Evolutionary conservation across 2,797 vertebrate species (phyloP), one percentile per base, ranked within the genome.

Genomic region (Acanthopagrus latus): DNA sequence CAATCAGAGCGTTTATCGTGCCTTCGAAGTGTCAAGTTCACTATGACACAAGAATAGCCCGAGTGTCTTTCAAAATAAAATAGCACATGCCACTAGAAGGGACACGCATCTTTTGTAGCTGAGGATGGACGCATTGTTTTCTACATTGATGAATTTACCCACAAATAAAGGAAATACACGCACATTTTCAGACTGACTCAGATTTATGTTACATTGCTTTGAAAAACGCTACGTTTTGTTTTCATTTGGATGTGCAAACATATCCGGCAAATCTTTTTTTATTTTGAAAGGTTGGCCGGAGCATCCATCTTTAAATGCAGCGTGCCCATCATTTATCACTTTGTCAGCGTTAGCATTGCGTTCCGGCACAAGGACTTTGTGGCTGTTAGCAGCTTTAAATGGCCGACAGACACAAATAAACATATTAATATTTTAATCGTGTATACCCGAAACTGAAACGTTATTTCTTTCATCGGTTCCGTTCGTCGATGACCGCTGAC

Each of bases 221-320:
- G 25, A 27, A 48, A 64, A 64, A n/a, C 6, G 5, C 1, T 50
- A 50, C 10, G 41, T 43, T 43, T 33, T 33, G 33, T 33, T 33
- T 33, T 33, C 33, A 33, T 33, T 33, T 33, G 33, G 41, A 11
- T 3, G 11, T 44, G 33, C 7, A 18, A 20, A 11, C 2, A n/a
- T 47, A 8, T 12, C 14, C 2, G 2, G 20, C 4, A 5, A 27
- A 13, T 27, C 25, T 0, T 0, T 23, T 67, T 85, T 83, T 86
- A 85, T 69, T 86, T 4, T 76, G 80, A 78, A 80, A 68, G 2
- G 5, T 6, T 0, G 25, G 0, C 71, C 72, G 75, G 84, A 87
- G 70, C 44, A 52, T 1, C 0, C 6, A 2, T 16, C 0, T 14
- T 2, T 9, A 1, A n/a, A 44, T 4, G 8, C 6, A 1, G 17